phyloP scores from a whole-genome alignment of 2,797 vertebrate genomes.

The Melopsittacus undulatus region DNA sequence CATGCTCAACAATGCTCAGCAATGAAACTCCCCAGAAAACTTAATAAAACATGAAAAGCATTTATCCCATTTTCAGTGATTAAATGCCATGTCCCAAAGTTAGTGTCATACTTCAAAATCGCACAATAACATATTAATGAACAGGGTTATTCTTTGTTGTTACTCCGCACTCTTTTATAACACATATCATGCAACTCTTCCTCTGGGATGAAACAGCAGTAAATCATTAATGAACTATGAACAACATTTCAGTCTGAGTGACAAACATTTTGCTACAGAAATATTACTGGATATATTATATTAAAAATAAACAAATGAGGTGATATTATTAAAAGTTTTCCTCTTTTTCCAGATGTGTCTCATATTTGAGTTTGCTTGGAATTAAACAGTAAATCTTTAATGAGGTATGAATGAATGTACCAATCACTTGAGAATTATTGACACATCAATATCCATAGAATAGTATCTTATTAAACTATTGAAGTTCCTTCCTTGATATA shows the following conservation, averaged over 20 bases:
- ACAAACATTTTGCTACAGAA: constrained; percentile 62
- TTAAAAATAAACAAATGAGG: constrained; percentile 70
- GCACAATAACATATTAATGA: neutral
- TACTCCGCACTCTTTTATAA: constrained; percentile 49
- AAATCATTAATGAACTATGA: constrained; percentile 69
- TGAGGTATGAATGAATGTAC: constrained; percentile 62
- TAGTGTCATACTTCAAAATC: constrained; percentile 9
- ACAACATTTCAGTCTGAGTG: constrained; percentile 40
- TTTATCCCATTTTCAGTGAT: constrained; percentile 41
- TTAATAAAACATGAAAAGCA: constrained; percentile 32
- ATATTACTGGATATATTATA: constrained; percentile 62
- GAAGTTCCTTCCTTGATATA: constrained; percentile 56
- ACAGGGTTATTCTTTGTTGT: constrained; percentile 4
- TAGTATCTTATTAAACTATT: constrained; percentile 66
- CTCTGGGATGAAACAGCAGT: constrained; percentile 61
- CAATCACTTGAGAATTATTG: constrained; percentile 73
- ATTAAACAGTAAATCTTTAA: constrained; percentile 78
- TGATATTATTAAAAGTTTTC: constrained; percentile 66
- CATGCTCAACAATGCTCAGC: neutral
- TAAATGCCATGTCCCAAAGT: neutral
- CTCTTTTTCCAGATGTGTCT: constrained; percentile 48
- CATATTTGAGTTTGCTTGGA: constrained; percentile 53
- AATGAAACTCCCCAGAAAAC: constrained; percentile 16
- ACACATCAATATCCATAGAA: constrained; percentile 69
- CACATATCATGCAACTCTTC: constrained; percentile 21